Evolutionary conservation across 2,888 invertebrate genomes (phyloP), one percentile per base, ranked within the genome.

Genomic region (Stegophylla sp.): DNA sequence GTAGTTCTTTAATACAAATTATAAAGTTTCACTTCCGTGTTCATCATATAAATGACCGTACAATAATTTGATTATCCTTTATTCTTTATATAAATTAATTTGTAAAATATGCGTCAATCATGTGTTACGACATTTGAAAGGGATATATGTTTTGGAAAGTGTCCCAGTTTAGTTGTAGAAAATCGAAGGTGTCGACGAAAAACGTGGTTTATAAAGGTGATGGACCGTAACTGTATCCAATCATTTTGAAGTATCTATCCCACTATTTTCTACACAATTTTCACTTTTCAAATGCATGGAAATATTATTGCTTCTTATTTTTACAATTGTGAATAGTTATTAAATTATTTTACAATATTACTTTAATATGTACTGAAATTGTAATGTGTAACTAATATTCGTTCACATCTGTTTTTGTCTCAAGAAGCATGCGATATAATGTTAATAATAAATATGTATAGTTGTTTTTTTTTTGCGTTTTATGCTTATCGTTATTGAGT

Each of bases 161-260:
- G 79, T 79, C 79, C 79, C 79, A 79, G 61, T 79, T 79, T 34
- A 71, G 61, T 79, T 61, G 48, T 79, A 71, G 69, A 69, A 79
- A 79, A 79, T 79, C 61, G 71, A 79, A 71, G 79, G 69, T 79
- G 71, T 79, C 71, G 28, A 71, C 71, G 71, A 79, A 79, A 79
- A 69, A 48, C 71, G 61, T 79, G 69, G 69, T 79, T 59, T 59
- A 63, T 69, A 59, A 61, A 79, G 45, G 69, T 79, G 79, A 79
- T 79, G 71, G 61, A 79, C 79, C 79, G 79, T 79, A 71, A 69
- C 79, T 61, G 79, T 79, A 45, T 69, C 79, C 61, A 79, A 79
- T 79, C 69, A 23, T 79, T 71, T 51, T 26, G 59, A 71, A 71
- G 69, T 79, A 61, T 69, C 48, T 79, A 61, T 79, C 48, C 48